Conservation (phyloP, 2,797 vertebrate species). For the Hirundo rustica region DNA sequence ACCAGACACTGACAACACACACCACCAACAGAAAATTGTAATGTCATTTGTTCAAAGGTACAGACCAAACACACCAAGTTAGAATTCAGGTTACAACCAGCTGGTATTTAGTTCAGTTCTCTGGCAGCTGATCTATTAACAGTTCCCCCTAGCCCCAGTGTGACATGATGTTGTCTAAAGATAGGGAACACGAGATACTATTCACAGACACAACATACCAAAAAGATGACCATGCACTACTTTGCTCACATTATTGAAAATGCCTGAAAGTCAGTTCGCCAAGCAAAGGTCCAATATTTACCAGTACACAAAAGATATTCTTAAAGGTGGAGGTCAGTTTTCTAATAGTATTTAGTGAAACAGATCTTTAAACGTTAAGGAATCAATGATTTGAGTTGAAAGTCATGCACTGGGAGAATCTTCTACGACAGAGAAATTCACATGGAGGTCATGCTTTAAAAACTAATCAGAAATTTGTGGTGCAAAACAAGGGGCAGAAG, state of each 20-base stretch:
- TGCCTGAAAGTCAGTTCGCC: not conserved
- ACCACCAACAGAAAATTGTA: not conserved
- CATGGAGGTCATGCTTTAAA: not conserved
- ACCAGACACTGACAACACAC: not conserved
- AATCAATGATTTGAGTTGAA: not conserved
- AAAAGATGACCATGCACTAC: not conserved
- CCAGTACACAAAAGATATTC: not conserved
- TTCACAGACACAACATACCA: not conserved
- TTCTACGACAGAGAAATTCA: not conserved
- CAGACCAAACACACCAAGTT: not conserved
- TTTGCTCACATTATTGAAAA: not conserved
- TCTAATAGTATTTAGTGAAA: not conserved
- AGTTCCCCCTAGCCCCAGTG: not conserved
- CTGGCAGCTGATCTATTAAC: constrained; percentile 32
- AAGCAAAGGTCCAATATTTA: not conserved
- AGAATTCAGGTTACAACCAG: constrained; percentile 42
- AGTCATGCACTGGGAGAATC: not conserved
- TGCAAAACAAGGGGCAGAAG: not conserved
- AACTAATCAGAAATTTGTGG: not conserved
- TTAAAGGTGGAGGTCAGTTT: not conserved
- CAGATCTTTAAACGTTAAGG: not conserved
- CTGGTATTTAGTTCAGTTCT: constrained; percentile 49
- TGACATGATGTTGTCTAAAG: constrained; percentile 16
- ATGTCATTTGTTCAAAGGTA: not conserved
- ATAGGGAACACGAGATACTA: not conserved